Evolutionary conservation across 2,113 vertebrate genomes (phyloP), one percentile per base, ranked within the genome.

Genomic region (rabbit (Oryctolagus cuniculus)): DNA sequence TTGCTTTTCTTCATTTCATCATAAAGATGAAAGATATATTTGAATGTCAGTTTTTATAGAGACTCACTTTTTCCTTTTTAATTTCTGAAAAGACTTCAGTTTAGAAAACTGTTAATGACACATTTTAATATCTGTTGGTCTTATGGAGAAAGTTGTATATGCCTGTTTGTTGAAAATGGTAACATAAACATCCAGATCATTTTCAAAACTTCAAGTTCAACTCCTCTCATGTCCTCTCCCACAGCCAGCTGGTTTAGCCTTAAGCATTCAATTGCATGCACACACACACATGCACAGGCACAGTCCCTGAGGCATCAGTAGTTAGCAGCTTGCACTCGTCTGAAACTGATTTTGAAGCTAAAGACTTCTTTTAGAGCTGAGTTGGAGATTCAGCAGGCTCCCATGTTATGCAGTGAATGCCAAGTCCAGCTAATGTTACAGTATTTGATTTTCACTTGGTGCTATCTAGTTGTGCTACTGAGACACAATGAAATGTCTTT

Each of bases 401-500:
- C 34, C 78, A 96, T 87, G 36, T 91, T 44, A 97, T 94, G 67
- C 12, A 29, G 64, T 77, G 94, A 88, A 64, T 89, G 89, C 87
- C 44, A 36, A 87, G 2, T 86, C 90, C 38, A 61, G 24, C 53
- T 66, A 72, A 67, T 91, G 5, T 72, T 0, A 0, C 88, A 72
- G 19, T 85, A 91, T 91, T 97, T 93, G 77, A 74, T 96, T 66
- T 90, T 78, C 87, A 69, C 78, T 91, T 90, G 63, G 90, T 94
- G 34, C 77, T 97, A 36, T 61, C 77, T 79, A 19, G 61, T 17
- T 95, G 38, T 70, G 77, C 77, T 95, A 92, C 81, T 95, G 72
- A 75, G 93, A 95, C 91, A 80, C 72, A 64, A 64, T 90, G 91
- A 83, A 96, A 96, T 83, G 22, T 94, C 44, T 74, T 94, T 91